phyloP scores from a whole-genome alignment of 2,888 invertebrate species.

The Helobdella robusta region DNA sequence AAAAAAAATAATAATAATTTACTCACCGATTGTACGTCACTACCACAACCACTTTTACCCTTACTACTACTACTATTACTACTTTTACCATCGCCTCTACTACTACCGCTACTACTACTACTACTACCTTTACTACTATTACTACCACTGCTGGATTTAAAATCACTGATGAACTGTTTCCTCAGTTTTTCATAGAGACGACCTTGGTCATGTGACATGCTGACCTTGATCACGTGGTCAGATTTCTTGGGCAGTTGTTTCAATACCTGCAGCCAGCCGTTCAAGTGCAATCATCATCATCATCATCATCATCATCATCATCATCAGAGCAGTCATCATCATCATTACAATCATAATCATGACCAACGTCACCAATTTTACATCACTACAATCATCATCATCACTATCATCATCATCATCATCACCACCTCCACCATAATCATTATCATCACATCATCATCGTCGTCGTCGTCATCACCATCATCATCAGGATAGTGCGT shows the following conservation, averaged over 20 bases:
- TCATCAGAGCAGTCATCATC: conserved; percentile 11
- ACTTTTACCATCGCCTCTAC: no score
- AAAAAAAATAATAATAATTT: no score
- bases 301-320: conserved; percentile 11
- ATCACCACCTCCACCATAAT: background rate
- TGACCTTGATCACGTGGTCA: conserved; percentile 60
- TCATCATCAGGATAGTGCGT: no score
- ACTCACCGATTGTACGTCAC: no score
- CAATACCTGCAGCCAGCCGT: conserved; percentile 46
- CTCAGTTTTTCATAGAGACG: conserved; percentile 66
- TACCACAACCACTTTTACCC: no score
- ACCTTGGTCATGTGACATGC: conserved; percentile 65
- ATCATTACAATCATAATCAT: conserved; percentile 6
- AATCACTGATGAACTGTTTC: conserved; percentile 40
- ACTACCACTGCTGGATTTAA: conserved; percentile 4
- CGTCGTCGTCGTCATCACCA: conserved; percentile 7
- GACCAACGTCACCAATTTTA: background rate
- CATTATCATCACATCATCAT: conserved; percentile 12
- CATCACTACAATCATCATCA: conserved; percentile 7
- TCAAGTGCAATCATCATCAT: conserved; percentile 16
- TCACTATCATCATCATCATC: conserved; percentile 9
- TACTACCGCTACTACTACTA: no score
- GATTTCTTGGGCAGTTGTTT: conserved; percentile 71
- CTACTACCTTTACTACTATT: no score
- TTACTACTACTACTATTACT: no score